These are phyloP conservation scores for cattle (Bos taurus) DNA, from an alignment of 2,113 vertebrate genomes.

Conservation along the genomic window ARS-UCD2.0 NC_037331.1:42913501-42914000, in stretches of 20 bases:
- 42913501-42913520: background rate
- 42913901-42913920: too few species aligned
- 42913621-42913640: background rate
- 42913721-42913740: background rate
- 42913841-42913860: background rate
- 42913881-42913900: background rate
- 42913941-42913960: too few species aligned
- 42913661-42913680: background rate
- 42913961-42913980: too few species aligned
- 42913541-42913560: constrained; percentile 39
- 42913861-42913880: background rate
- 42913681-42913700: background rate
- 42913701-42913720: background rate
- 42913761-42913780: background rate
- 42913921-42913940: too few species aligned
- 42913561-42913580: background rate
- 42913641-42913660: constrained; percentile 8
- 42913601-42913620: background rate
- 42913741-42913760: background rate
- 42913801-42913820: background rate
- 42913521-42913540: background rate
- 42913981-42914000: too few species aligned
- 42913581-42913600: background rate
- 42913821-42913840: background rate
- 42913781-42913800: background rate